phyloP scores from a whole-genome alignment of 2,888 invertebrate genomes.

The Anodontia alba region DNA sequence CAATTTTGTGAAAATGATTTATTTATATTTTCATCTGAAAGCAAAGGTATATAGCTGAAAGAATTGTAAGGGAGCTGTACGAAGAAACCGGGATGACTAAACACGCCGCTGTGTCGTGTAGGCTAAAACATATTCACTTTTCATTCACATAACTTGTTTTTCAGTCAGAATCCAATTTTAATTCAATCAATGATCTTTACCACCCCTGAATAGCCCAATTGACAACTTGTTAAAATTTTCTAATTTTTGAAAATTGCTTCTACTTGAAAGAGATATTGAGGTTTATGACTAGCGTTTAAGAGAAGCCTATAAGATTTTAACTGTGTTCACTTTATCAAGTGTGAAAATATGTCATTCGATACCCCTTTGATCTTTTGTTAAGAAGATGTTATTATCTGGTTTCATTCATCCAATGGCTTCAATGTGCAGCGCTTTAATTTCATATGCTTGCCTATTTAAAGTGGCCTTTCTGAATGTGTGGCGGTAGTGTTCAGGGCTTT shows the following conservation, averaged over 20 bases:
- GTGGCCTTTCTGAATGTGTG: background rate
- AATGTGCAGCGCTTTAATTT: slow-evolving; percentile 7
- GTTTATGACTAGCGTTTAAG: slow-evolving; percentile 16
- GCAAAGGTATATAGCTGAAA: too few species aligned
- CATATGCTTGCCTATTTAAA: background rate
- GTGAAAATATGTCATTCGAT: slow-evolving; percentile 47
- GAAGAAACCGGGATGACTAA: too few species aligned
- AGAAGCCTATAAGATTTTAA: slow-evolving; percentile 24
- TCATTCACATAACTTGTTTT: background rate
- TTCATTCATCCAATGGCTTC: slow-evolving; percentile 12
- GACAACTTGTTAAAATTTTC: slow-evolving; percentile 24
- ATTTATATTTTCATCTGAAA: too few species aligned
- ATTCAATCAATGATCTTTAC: slow-evolving; percentile 3
- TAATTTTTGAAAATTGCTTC: slow-evolving; percentile 22
- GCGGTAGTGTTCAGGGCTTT: too few species aligned
- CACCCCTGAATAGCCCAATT: slow-evolving; percentile 10
- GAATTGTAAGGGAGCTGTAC: too few species aligned
- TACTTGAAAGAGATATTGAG: slow-evolving; percentile 18
- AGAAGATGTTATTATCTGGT: slow-evolving; percentile 21
- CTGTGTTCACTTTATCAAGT: slow-evolving; percentile 35
- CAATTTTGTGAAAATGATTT: too few species aligned
- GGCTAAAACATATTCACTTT: too few species aligned
- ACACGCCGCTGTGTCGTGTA: too few species aligned
- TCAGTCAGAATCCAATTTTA: slow-evolving; percentile 11
- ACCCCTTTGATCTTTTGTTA: slow-evolving; percentile 45